Conservation (phyloP, 2,888 invertebrate species). For the Hirtodrosophila trivittata region DNA sequence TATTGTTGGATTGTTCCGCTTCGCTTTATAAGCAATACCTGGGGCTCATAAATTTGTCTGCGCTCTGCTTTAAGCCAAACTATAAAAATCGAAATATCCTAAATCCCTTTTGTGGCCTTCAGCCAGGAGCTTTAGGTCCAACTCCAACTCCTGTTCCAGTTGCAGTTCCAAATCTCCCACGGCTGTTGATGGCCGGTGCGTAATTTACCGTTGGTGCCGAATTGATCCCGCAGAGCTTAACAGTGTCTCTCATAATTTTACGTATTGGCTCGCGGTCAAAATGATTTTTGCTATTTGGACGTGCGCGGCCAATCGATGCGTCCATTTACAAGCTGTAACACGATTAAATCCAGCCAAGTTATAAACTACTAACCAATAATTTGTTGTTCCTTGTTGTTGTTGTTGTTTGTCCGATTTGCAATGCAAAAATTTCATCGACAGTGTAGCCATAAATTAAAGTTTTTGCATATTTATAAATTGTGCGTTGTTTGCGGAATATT, state of each 20-base stretch:
- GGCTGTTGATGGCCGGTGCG: conserved; percentile 16
- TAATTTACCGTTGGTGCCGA: conserved; percentile 55
- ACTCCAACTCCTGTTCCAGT: neutral
- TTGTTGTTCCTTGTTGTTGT: conserved; percentile 33
- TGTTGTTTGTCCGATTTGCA: conserved; percentile 18
- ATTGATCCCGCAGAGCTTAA: conserved; percentile 78
- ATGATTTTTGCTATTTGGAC: conserved; percentile 52
- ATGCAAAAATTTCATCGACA: conserved; percentile 25
- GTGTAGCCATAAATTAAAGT: conserved; percentile 42
- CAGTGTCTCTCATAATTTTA: conserved; percentile 71
- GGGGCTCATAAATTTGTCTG: conserved; percentile 58
- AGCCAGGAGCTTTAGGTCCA: too few relatives aligned
- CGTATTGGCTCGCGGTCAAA: conserved; percentile 54
- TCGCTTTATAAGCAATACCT: conserved; percentile 49
- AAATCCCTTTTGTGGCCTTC: conserved; percentile 58
- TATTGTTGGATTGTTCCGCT: conserved; percentile 35
- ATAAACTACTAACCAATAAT: conserved; percentile 58
- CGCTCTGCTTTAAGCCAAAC: conserved; percentile 47
- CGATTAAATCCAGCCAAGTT: conserved; percentile 54
- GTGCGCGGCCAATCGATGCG: too few relatives aligned
- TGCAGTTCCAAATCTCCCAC: neutral
- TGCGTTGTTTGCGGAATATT: conserved; percentile 42
- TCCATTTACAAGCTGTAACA: conserved; percentile 59
- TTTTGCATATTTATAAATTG: conserved; percentile 60
- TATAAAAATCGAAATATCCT: conserved; percentile 67